Conservation (phyloP, 2,797 vertebrate genomes). For the Silurus lanzhouensis region DNA sequence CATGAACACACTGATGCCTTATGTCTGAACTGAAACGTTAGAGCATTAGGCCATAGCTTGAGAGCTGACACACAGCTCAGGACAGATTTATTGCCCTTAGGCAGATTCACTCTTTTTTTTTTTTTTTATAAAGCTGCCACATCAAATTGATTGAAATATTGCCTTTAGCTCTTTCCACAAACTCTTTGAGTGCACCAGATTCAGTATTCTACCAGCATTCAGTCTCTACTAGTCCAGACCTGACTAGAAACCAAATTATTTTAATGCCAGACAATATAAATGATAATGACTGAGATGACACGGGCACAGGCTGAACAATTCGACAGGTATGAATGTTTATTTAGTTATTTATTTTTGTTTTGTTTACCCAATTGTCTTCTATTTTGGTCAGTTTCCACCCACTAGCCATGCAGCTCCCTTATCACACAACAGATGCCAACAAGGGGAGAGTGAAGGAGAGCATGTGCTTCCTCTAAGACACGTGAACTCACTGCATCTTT, state of each 20-base stretch:
- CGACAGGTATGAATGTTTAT: neutral
- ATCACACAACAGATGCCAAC: neutral
- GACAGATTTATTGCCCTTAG: conserved; percentile 13
- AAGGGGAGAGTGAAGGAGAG: neutral
- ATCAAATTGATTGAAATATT: conserved; percentile 32
- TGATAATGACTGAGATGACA: neutral
- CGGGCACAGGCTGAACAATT: neutral
- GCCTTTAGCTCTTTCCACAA: conserved; percentile 20
- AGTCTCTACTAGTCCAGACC: neutral
- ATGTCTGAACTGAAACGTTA: neutral
- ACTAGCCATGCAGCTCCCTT: neutral
- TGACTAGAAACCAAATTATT: conserved; percentile 2
- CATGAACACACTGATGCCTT: neutral
- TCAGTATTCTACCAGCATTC: neutral
- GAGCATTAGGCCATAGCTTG: neutral
- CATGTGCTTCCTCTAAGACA: neutral
- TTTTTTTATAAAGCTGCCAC: neutral
- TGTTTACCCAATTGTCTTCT: neutral
- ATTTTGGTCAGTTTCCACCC: neutral
- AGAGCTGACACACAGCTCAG: neutral
- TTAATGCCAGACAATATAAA: neutral
- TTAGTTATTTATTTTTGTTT: neutral
- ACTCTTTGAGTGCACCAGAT: conserved; percentile 12
- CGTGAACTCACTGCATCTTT: neutral
- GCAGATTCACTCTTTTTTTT: conserved; percentile 3